Conservation (phyloP, 2,797 vertebrate genomes). For the Anolis apletophallus region DNA sequence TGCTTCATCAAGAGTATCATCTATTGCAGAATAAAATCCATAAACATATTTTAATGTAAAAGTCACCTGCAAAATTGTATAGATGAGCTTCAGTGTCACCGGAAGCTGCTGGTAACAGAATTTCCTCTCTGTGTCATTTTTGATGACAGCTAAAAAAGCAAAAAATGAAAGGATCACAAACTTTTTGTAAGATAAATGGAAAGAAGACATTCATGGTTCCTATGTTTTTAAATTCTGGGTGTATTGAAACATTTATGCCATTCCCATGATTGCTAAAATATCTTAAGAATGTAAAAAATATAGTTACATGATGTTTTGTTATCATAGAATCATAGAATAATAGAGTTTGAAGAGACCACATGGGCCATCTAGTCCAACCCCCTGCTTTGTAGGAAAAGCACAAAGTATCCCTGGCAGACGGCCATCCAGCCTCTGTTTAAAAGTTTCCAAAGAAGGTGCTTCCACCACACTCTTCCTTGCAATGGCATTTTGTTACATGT, state of each 20-base stretch:
- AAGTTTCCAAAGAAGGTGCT: too few relatives aligned
- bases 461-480: background rate
- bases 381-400: too few relatives aligned
- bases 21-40: conserved; percentile 25
- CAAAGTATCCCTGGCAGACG: too few relatives aligned
- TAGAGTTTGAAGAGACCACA: too few relatives aligned
- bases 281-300: background rate
- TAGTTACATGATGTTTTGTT: too few relatives aligned
- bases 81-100: conserved; percentile 94
- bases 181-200: background rate
- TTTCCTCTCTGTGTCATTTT: conserved; percentile 93
- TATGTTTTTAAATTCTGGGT: background rate
- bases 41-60: conserved; percentile 33
- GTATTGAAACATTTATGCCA: background rate
- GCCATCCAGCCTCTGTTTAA: too few relatives aligned
- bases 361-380: too few relatives aligned
- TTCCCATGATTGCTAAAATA: background rate
- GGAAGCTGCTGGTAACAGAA: conserved; percentile 97
- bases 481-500: background rate
- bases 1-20: conserved; percentile 28
- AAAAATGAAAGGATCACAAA: conserved; percentile 53
- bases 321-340: too few relatives aligned
- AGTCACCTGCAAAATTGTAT: conserved; percentile 95
- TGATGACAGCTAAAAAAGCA: conserved; percentile 83
- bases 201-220: background rate